Evolutionary conservation across 2,113 vertebrate genomes (phyloP), one percentile per base, ranked within the genome.

Genomic region (Centropus unirufus): DNA sequence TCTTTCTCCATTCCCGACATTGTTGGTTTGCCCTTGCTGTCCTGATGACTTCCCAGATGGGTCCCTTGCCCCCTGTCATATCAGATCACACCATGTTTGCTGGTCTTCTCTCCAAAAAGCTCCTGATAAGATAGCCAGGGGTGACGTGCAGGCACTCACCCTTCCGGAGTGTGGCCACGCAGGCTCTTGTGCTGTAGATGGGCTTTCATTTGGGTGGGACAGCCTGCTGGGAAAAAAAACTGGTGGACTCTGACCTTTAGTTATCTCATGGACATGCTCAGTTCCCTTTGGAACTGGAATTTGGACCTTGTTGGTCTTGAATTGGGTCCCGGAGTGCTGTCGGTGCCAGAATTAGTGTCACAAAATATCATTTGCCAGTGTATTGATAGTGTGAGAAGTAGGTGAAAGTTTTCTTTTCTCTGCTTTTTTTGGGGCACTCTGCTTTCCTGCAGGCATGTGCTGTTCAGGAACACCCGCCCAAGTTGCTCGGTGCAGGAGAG

Each of bases 401-500:
- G 61, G 81, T 83, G 64, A 97, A 95, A 93, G 69, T 55, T 85
- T 91, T 91, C 34, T 73, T 74, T 51, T 69, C 27, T n/a, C 34
- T 62, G 44, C 11, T 34, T 72, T 62, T 62, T 85, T 92, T 69
- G 0, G 6, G 76, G 30, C 46, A 57, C 20, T 77, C 54, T 82
- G 44, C n/a, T 72, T n/a, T 89, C 52, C 42, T 1, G 2, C n/a
- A 55, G 63, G n/a, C 1, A 5, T 47, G 22, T 69, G 39, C n/a
- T 1, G 0, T 76, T 46, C 15, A 30, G 36, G 30, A 95, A 30
- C 54, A 55, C 12, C 1, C 34, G 36, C 26, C 36, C 19, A 52
- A 32, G 46, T 42, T 55, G 9, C 54, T 86, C 5, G 1, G 12
- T 74, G 52, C 52, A 52, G 23, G 77, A 88, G 9, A 36, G 57